Percentiles rank a stretch among this genome's conserved stretches.
phyloP scores from a whole-genome alignment of 2,888 invertebrate species.

The Microctonus brassicae region DNA sequence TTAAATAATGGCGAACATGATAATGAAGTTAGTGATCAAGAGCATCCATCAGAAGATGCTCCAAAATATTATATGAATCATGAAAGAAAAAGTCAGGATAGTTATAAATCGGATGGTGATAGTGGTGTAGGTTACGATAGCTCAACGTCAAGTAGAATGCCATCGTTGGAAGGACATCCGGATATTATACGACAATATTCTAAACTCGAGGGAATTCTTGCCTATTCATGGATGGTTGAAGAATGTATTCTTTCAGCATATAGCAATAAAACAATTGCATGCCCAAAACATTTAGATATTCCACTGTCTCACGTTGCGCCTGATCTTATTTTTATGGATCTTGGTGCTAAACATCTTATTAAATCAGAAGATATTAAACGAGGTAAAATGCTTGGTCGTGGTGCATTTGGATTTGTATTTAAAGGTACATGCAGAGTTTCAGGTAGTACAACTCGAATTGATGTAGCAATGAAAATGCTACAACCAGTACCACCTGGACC shows the following conservation, averaged over 20 bases:
- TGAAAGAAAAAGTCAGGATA: constrained; percentile 74
- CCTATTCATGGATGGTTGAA: constrained; percentile 92
- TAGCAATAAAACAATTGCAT: constrained; percentile 79
- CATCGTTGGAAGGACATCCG: constrained; percentile 85
- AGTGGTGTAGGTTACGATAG: constrained; percentile 88
- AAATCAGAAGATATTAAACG: constrained; percentile 85
- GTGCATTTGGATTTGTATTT: constrained; percentile 98
- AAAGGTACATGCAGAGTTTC: constrained; percentile 79
- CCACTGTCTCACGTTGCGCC: constrained; percentile 88
- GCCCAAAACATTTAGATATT: constrained; percentile 85
- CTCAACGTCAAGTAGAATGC: constrained; percentile 83
- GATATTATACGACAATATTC: constrained; percentile 66
- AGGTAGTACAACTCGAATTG: constrained; percentile 73
- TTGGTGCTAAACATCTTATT: constrained; percentile 85
- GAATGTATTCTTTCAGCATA: constrained; percentile 94
- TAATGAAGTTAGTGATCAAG: constrained; percentile 49
- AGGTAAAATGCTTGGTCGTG: constrained; percentile 87
- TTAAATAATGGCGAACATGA: constrained; percentile 58
- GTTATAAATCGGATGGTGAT: constrained; percentile 85
- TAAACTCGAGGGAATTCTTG: constrained; percentile 59
- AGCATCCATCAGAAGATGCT: constrained; percentile 52
- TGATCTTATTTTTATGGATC: constrained; percentile 92
- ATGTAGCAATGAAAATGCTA: constrained; percentile 95
- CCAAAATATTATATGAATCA: constrained; percentile 60
- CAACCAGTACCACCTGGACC: constrained; percentile 92